Conservation (phyloP, 1,140 invertebrate genomes). For the Pemphigus obesinymphae region DNA sequence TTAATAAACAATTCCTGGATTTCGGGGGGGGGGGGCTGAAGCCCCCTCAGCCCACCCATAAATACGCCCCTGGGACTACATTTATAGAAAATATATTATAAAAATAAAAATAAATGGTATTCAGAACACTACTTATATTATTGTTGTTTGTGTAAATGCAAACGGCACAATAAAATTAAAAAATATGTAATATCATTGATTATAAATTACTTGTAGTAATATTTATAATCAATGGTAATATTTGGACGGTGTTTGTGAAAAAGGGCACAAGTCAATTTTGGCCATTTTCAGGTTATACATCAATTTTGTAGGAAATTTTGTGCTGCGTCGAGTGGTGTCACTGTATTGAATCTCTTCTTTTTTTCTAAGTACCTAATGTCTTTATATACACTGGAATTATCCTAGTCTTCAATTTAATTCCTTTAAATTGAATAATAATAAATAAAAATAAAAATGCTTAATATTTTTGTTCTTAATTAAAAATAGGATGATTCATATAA, state of each 20-base stretch:
- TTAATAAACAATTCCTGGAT: neutral
- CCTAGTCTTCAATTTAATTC: no score
- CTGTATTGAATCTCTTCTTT: neutral
- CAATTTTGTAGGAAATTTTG: neutral
- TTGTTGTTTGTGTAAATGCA: no score
- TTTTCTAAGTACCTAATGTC: neutral
- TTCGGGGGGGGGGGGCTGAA: neutral
- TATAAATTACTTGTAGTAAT: no score
- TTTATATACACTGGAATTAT: no score
- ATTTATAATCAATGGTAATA: no score
- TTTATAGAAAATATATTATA: no score
- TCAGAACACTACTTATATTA: no score
- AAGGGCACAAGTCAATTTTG: neutral
- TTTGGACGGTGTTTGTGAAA: neutral
- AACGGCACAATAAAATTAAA: no score
- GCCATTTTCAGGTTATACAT: neutral
- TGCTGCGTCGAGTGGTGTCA: neutral
- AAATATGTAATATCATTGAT: no score
- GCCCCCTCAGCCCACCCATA: neutral
- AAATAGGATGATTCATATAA: neutral
- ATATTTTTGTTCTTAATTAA: neutral
- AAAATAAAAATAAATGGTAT: no score
- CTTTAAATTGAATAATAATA: neutral
- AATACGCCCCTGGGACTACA: neutral
- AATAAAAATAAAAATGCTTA: neutral